A percentile compares a stretch with the other conserved stretches of the same genome.
These are phyloP conservation scores for Paracyprichromis sp. DNA, from an alignment of 2,113 vertebrate genomes.

Conservation along the genomic window DNA sequence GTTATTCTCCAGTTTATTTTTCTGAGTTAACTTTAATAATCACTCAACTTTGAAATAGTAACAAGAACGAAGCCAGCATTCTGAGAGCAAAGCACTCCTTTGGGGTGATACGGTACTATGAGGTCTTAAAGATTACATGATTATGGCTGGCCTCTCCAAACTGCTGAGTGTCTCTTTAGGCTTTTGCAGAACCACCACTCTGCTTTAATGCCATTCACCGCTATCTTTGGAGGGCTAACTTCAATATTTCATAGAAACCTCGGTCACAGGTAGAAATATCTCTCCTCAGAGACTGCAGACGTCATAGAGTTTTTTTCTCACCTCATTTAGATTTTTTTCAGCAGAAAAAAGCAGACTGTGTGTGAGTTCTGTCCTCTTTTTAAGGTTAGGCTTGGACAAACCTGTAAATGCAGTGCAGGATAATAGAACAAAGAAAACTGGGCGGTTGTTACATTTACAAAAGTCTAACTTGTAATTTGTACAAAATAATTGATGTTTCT, in stretches of 20 bases:
- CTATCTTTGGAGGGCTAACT: slow-evolving; percentile 52
- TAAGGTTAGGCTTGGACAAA: background rate
- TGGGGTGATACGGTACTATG: background rate
- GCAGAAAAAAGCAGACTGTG: background rate
- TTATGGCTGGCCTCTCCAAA: background rate
- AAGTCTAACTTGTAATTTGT: background rate
- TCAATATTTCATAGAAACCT: slow-evolving; percentile 65
- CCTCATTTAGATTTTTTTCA: background rate
- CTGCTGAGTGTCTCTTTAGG: slow-evolving; percentile 32
- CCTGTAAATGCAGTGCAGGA: background rate
- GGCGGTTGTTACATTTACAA: background rate
- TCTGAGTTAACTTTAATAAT: background rate
- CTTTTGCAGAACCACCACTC: slow-evolving; percentile 23
- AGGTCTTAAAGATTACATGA: background rate
- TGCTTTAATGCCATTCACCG: slow-evolving; percentile 20
- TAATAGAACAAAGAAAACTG: background rate
- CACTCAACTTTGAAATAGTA: background rate
- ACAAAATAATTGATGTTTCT: background rate
- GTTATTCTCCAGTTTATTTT: background rate
- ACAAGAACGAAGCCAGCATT: background rate
- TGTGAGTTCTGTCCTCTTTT: background rate
- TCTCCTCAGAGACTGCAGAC: slow-evolving; percentile 28
- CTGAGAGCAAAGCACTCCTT: background rate
- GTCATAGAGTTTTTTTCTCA: background rate
- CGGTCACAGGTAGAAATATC: slow-evolving; percentile 58